Evolutionary conservation across 2,888 invertebrate species (phyloP).

Genomic region (Mamestra brassicae): DNA sequence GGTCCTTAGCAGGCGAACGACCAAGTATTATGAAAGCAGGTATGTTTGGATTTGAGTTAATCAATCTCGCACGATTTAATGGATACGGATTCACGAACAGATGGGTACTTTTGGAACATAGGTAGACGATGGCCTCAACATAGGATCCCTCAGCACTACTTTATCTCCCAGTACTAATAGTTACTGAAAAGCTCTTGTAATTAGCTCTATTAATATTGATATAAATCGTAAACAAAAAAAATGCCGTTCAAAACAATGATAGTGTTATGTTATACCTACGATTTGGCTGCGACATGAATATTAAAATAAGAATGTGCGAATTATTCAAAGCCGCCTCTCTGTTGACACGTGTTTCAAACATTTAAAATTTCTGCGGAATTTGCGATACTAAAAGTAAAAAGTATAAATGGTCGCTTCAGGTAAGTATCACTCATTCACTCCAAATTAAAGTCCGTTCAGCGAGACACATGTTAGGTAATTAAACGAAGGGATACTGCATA

Average conservation of each 20-base stretch:
- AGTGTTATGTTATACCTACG: not conserved
- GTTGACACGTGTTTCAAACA: not conserved
- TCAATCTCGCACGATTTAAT: too few species aligned
- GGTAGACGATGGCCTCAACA: too few species aligned
- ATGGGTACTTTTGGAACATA: too few species aligned
- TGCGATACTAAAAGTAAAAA: constrained; percentile 23
- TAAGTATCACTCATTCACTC: not conserved
- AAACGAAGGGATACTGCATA: not conserved
- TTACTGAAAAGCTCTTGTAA: too few species aligned
- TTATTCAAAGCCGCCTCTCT: not conserved
- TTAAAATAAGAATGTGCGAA: not conserved
- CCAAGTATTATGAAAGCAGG: too few species aligned
- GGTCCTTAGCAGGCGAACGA: not conserved
- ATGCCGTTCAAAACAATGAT: too few species aligned
- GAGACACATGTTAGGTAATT: not conserved
- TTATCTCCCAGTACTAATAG: too few species aligned
- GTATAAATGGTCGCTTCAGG: constrained; percentile 13
- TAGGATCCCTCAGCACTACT: too few species aligned
- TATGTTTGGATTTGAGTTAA: too few species aligned
- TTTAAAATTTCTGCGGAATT: constrained; percentile 12
- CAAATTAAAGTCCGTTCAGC: not conserved
- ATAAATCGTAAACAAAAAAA: too few species aligned
- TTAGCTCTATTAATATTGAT: too few species aligned
- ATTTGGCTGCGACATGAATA: not conserved
- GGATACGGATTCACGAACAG: too few species aligned